A percentile compares a stretch with the other conserved stretches of the same genome.
phyloP scores from a whole-genome alignment of 2,888 invertebrate genomes.

The Autographa gamma region DNA sequence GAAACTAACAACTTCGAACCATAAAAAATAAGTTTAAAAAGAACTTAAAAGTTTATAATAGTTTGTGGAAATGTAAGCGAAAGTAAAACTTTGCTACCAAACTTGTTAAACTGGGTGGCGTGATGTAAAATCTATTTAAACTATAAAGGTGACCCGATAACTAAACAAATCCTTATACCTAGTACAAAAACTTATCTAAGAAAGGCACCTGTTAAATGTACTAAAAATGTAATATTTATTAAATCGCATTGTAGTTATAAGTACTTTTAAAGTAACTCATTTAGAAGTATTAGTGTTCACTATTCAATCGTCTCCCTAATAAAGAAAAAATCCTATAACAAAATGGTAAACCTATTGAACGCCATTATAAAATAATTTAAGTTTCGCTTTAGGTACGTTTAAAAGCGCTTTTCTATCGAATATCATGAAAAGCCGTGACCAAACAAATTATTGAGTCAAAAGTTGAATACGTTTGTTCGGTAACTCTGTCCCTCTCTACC shows the following conservation, averaged over 20 bases:
- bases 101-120: too few species aligned
- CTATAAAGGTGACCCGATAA: too few species aligned
- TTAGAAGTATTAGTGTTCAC: conserved; percentile 17
- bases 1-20: too few species aligned
- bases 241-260: background rate
- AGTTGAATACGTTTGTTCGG: conserved; percentile 61
- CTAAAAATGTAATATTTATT: too few species aligned
- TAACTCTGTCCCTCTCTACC: conserved; percentile 39
- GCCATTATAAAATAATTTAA: conserved; percentile 47
- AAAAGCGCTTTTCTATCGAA: conserved; percentile 58
- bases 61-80: too few species aligned
- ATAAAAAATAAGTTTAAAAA: too few species aligned
- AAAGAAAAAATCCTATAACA: conserved; percentile 30
- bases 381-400: conserved; percentile 38
- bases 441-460: conserved; percentile 75
- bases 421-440: conserved; percentile 68
- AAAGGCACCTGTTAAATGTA: background rate
- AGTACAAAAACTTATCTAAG: background rate
- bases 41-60: too few species aligned
- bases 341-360: conserved; percentile 27
- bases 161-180: background rate
- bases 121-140: too few species aligned
- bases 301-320: conserved; percentile 14
- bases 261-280: conserved; percentile 8
- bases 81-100: too few species aligned